Base-by-base conservation (phyloP, 2,888 invertebrate genomes). In the Drosophila kokeensis region DNA sequence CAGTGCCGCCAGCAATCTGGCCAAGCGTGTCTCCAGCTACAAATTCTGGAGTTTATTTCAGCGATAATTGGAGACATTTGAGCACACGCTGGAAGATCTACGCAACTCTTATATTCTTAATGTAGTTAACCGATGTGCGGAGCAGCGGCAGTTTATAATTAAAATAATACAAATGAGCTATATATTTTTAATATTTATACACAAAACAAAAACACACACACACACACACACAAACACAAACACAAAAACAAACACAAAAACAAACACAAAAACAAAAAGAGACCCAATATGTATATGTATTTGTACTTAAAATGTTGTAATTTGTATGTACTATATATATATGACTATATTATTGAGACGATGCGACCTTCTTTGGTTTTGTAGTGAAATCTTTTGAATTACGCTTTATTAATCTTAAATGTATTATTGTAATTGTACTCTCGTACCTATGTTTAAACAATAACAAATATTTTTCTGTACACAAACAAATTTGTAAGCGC, bases 1-100 rank as follows among this genome's bases (percentile, higher is more conserved):
- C 72, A 90, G 90, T 63, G 87, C 91, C 18, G 91, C 91, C 30
- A 83, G 88, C 61, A 88, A 88, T 67, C 92, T 93, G 71, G 94
- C 94, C 24, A 92, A 92, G 92, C 92, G 92, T 75, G 90, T 92
- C 62, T 90, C 93, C 92, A 84, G 92, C 93, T 93, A 93, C 60
- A 93, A 93, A 70, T 85, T 93, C 27, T 93, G 93, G 89, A 93
- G 94, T 75, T 93, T 94, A 82, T 94, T 94, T 91, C 94, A 94
- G 82, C 94, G 94, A 93, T 94, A 92, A 91, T 86, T 89, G 89
- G 86, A 67, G 65, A 32, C 80, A 75, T 30, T 54, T 88, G 24
- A 73, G 73, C 7, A 30, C 27, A 18, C 84, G 88, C 74, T 89
- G 88, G 88, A 86, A 79, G 64, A 73, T 87, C 69, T 87, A 91